A percentile compares a stretch with the other conserved stretches of the same genome.
phyloP scores from a whole-genome alignment of 2,888 invertebrate genomes.

The Tethea ocularis region DNA sequence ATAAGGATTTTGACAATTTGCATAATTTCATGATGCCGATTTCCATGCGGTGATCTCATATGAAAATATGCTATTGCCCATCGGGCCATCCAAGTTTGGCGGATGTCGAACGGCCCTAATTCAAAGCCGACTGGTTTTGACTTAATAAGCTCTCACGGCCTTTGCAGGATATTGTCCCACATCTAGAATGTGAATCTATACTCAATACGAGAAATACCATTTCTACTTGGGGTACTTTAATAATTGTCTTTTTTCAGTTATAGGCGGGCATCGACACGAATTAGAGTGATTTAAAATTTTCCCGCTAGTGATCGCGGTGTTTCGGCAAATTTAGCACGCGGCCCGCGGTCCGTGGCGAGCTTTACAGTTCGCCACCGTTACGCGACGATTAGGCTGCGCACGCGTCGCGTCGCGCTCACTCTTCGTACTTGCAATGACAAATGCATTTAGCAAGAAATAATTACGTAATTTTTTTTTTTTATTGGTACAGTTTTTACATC shows the following conservation, averaged over 20 bases:
- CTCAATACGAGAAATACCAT: neutral
- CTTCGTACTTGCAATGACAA: conserved; percentile 24
- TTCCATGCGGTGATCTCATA: too few species aligned
- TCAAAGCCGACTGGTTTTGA: too few species aligned
- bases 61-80: too few species aligned
- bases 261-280: conserved; percentile 56
- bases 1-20: too few species aligned
- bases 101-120: too few species aligned
- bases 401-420: conserved; percentile 58
- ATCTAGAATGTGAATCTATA: neutral
- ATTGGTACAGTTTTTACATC: neutral
- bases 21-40: too few species aligned
- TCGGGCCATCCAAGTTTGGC: too few species aligned
- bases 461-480: neutral
- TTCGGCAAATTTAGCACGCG: conserved; percentile 83
- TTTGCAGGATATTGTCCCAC: too few species aligned
- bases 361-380: conserved; percentile 83
- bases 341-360: conserved; percentile 75
- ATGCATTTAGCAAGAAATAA: neutral
- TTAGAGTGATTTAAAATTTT: conserved; percentile 73
- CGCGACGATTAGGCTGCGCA: conserved; percentile 76
- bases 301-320: conserved; percentile 77
- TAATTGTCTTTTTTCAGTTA: conserved; percentile 31
- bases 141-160: too few species aligned
- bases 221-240: neutral